Evolutionary conservation across 2,113 vertebrate genomes (phyloP).

Genomic region (Fulmarus glacialis): DNA sequence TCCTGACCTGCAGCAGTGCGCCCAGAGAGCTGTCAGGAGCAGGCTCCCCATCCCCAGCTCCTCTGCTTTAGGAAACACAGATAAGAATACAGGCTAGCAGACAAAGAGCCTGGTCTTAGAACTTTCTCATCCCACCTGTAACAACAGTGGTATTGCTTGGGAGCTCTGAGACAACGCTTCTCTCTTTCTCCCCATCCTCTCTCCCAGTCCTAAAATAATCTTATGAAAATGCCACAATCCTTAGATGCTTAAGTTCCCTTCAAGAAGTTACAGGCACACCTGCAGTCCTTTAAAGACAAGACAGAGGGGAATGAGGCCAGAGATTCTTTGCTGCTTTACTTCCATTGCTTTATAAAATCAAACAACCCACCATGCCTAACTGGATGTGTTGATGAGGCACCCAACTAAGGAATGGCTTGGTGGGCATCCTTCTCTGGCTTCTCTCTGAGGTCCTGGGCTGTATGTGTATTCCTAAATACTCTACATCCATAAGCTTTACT

Average conservation of each 20-base stretch:
- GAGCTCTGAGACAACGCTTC: neutral
- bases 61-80: neutral
- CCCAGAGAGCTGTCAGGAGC: constrained; percentile 12
- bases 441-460: neutral
- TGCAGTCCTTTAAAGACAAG: neutral
- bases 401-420: neutral
- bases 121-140: neutral
- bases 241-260: neutral
- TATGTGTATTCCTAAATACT: neutral
- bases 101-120: neutral
- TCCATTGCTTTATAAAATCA: neutral
- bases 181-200: neutral
- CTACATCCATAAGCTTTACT: neutral
- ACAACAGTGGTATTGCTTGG: neutral
- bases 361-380: neutral
- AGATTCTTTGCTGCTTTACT: neutral
- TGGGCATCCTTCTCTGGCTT: neutral
- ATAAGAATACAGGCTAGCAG: neutral
- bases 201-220: neutral
- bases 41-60: neutral
- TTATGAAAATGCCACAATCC: neutral
- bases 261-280: neutral
- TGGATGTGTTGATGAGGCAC: neutral
- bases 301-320: neutral
- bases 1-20: constrained; percentile 25